These are phyloP conservation scores for Drosophila paramelanica DNA, from an alignment of 2,888 invertebrate genomes.

Conservation along the genomic window DNA sequence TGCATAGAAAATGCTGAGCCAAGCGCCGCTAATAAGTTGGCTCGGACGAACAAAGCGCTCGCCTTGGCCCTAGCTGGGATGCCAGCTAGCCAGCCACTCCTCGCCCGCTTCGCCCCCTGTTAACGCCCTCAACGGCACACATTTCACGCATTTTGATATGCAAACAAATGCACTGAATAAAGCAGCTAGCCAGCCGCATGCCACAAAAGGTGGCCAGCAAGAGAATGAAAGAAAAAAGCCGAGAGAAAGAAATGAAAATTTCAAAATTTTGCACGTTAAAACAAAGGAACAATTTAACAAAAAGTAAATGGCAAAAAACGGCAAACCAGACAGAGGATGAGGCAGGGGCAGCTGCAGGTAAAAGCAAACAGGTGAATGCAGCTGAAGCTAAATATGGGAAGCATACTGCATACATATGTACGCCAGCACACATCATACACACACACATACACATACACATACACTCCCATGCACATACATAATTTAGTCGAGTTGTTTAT, in stretches of 20 bases:
- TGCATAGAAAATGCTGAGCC: slow-evolving; percentile 75
- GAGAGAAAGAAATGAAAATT: slow-evolving; percentile 41
- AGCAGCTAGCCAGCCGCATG: slow-evolving; percentile 48
- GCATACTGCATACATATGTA: slow-evolving; percentile 43
- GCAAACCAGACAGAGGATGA: neutral
- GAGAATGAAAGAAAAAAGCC: slow-evolving; percentile 9
- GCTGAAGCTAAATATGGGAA: slow-evolving; percentile 40
- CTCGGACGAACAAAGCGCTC: slow-evolving; percentile 59
- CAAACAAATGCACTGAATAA: slow-evolving; percentile 80
- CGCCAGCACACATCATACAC: neutral
- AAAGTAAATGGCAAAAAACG: slow-evolving; percentile 63
- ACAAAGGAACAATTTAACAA: slow-evolving; percentile 76
- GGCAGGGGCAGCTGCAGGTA: slow-evolving; percentile 13
- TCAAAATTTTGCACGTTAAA: slow-evolving; percentile 71
- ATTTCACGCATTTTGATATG: slow-evolving; percentile 81
- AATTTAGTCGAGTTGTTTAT: slow-evolving; percentile 59
- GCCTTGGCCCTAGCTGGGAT: slow-evolving; percentile 7
- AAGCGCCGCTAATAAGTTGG: slow-evolving; percentile 78
- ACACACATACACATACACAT: slow-evolving; percentile 8
- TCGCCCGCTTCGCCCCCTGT: neutral
- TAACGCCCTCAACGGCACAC: slow-evolving; percentile 21
- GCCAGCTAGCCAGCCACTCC: neutral
- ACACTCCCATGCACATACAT: slow-evolving; percentile 34
- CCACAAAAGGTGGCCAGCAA: slow-evolving; percentile 66
- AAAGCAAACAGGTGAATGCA: slow-evolving; percentile 61